phyloP scores from a whole-genome alignment of 2,797 vertebrate species.

The Syngnathus rostellatus region DNA sequence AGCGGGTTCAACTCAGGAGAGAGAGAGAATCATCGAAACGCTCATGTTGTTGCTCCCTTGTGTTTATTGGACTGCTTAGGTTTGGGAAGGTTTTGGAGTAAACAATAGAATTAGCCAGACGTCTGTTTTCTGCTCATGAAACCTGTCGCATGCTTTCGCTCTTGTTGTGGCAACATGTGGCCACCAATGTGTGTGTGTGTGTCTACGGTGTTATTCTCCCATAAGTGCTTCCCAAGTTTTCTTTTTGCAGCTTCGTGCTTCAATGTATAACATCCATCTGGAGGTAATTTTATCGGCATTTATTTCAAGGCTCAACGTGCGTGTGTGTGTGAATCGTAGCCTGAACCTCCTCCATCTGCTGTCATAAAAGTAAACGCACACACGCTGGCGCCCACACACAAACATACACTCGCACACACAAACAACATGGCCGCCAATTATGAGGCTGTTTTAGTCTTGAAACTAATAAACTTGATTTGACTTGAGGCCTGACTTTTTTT shows the following conservation, averaged over 20 bases:
- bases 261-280: constrained; percentile 2
- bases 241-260: neutral
- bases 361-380: neutral
- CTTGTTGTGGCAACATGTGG: constrained; percentile 56
- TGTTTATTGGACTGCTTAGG: neutral
- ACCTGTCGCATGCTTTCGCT: constrained; percentile 40
- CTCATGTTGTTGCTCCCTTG: neutral
- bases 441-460: too few relatives aligned
- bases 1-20: neutral
- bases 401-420: constrained; percentile 25
- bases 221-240: constrained; percentile 7
- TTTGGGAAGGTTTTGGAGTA: constrained; percentile 8
- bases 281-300: neutral
- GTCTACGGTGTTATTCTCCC: constrained; percentile 47
- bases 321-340: neutral
- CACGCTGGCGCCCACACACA: constrained; percentile 13
- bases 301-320: neutral
- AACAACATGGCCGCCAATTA: neutral
- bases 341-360: neutral
- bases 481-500: too few relatives aligned
- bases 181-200: constrained; percentile 21
- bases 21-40: neutral
- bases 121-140: constrained; percentile 23
- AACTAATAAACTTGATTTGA: too few relatives aligned
- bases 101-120: constrained; percentile 33